Conservation (phyloP, 2,797 vertebrate species). For the Enteromius paludinosus region DNA sequence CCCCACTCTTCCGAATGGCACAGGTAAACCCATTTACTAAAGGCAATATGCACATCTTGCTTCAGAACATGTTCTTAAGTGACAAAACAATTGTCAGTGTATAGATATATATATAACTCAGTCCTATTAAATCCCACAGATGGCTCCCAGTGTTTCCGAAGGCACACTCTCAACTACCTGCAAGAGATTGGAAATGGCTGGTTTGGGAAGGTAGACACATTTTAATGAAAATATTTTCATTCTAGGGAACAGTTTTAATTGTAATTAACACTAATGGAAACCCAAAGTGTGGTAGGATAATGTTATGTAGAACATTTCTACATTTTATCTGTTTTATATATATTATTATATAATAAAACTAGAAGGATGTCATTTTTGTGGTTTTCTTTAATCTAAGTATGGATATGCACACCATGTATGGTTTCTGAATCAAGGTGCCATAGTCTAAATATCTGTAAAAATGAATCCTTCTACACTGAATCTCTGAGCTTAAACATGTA, state of each 20-base stretch:
- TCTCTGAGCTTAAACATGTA: background rate
- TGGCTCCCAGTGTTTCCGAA: constrained; percentile 83
- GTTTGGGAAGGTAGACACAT: constrained; percentile 87
- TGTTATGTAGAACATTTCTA: background rate
- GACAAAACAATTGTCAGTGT: background rate
- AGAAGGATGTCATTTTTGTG: background rate
- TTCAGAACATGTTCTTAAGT: background rate
- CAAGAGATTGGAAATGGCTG: constrained; percentile 94
- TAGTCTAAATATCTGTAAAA: background rate
- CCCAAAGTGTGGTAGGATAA: background rate
- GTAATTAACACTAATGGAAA: background rate
- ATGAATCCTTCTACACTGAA: background rate
- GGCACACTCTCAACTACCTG: constrained; percentile 90
- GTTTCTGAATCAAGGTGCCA: background rate
- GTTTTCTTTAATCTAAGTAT: background rate
- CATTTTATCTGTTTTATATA: background rate
- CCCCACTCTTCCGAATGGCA: constrained; percentile 75
- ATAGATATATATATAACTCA: background rate
- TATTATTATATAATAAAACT: no score
- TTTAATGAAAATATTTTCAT: background rate
- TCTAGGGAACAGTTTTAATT: background rate
- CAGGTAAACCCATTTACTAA: constrained; percentile 72
- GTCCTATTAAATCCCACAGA: constrained; percentile 65
- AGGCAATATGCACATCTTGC: background rate
- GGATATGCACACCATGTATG: background rate